Evolutionary conservation across 2,113 vertebrate species (phyloP).

Genomic region (Pandion haliaetus): DNA sequence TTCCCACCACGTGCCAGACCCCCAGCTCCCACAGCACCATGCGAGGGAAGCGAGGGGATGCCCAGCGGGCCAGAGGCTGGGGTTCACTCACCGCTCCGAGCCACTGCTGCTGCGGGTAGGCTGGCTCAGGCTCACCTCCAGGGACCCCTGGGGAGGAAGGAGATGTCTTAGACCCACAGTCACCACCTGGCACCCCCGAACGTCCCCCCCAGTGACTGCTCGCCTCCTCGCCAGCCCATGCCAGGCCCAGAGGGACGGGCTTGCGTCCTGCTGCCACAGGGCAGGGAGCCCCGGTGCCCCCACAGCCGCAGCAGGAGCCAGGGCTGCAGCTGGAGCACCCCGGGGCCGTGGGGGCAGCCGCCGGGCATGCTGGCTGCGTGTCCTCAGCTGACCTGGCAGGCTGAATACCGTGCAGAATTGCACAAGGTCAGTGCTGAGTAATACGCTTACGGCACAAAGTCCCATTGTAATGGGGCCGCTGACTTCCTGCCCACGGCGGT

Average conservation of each 20-base stretch:
- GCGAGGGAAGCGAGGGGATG: accelerated
- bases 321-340: not conserved
- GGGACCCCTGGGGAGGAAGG: constrained; percentile 75
- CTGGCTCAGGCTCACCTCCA: constrained; percentile 88
- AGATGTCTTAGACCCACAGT: not conserved
- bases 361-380: not conserved
- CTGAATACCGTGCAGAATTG: constrained; percentile 60
- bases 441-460: constrained; percentile 60
- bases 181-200: not conserved
- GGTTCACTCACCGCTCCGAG: constrained; percentile 85
- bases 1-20: not conserved
- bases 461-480: constrained; percentile 58
- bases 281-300: not conserved
- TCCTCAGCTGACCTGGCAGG: constrained; percentile 49
- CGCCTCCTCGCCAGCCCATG: not conserved
- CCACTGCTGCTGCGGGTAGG: constrained; percentile 82
- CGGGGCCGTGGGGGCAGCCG: not conserved
- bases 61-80: accelerated
- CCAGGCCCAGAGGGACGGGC: not conserved
- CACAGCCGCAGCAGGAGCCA: accelerated
- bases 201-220: accelerated
- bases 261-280: accelerated
- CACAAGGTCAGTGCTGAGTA: constrained; percentile 71
- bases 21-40: not conserved
- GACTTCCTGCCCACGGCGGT: constrained; percentile 46